Conservation (phyloP, 2,113 vertebrate species). For the Tapirus terrestris region DNA sequence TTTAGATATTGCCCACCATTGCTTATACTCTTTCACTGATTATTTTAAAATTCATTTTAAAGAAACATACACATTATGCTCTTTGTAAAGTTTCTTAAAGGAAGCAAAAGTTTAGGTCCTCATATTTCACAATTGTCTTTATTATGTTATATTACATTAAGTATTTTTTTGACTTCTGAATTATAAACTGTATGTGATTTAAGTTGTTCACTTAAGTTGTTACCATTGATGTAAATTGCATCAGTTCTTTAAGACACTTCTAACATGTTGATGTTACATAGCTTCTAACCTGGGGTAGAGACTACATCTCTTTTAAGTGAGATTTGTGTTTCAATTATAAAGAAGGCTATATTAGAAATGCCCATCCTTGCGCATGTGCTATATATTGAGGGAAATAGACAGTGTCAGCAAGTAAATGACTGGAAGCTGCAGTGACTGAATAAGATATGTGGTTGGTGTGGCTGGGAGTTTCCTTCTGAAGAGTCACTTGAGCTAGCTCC, state of each 20-base stretch:
- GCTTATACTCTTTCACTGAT: neutral
- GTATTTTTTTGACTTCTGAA: conserved; percentile 31
- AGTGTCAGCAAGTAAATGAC: neutral
- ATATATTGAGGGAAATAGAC: neutral
- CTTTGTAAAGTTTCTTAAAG: neutral
- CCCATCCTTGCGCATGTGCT: neutral
- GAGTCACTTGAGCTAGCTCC: neutral
- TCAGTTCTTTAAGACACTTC: neutral
- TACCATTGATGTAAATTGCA: neutral
- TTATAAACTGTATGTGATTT: neutral
- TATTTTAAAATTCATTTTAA: neutral
- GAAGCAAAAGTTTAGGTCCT: neutral
- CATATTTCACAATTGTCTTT: neutral
- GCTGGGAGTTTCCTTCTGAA: neutral
- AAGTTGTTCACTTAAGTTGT: neutral
- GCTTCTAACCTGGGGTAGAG: neutral
- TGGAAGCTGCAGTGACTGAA: neutral
- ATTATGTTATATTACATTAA: neutral
- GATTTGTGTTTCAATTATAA: neutral
- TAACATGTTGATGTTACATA: neutral
- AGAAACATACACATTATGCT: neutral
- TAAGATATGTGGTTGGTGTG: neutral
- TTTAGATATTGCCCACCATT: neutral
- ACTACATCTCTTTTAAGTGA: neutral
- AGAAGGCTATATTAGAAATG: neutral